Evolutionary conservation across 2,113 vertebrate species (phyloP).

Genomic region (Corvus hawaiiensis): DNA sequence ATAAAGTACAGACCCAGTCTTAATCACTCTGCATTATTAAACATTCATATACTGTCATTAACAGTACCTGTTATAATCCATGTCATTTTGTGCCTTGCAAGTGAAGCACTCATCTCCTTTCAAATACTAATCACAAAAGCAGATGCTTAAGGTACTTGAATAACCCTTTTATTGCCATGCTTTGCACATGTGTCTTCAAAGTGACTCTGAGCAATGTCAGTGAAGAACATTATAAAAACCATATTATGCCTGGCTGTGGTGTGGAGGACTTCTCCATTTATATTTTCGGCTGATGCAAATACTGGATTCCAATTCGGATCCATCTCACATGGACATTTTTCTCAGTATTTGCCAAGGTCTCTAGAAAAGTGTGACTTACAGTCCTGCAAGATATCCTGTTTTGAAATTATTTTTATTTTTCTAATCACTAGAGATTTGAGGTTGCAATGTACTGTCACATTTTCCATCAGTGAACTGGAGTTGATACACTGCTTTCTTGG

Average conservation of each 20-base stretch:
- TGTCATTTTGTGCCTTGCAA: constrained; percentile 67
- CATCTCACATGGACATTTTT: background rate
- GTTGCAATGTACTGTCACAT: background rate
- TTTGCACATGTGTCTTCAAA: background rate
- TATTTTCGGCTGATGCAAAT: background rate
- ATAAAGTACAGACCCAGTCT: constrained; percentile 68
- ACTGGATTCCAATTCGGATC: background rate
- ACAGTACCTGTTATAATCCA: constrained; percentile 69
- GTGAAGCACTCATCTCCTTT: constrained; percentile 60
- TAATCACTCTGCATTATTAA: constrained; percentile 74
- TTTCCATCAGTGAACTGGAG: background rate
- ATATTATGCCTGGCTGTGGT: background rate
- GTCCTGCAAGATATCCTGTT: background rate
- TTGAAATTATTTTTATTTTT: background rate
- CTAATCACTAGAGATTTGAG: background rate
- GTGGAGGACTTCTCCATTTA: background rate
- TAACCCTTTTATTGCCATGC: constrained; percentile 53
- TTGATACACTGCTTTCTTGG: background rate
- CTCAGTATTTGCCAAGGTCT: background rate
- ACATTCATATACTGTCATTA: constrained; percentile 76
- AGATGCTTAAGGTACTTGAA: constrained; percentile 44
- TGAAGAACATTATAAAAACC: background rate
- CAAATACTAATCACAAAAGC: constrained; percentile 65
- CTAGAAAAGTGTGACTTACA: background rate
- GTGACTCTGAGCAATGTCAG: background rate